Base-by-base conservation (phyloP, 1,140 invertebrate genomes). In the Atopsyche davidsoni region DNA sequence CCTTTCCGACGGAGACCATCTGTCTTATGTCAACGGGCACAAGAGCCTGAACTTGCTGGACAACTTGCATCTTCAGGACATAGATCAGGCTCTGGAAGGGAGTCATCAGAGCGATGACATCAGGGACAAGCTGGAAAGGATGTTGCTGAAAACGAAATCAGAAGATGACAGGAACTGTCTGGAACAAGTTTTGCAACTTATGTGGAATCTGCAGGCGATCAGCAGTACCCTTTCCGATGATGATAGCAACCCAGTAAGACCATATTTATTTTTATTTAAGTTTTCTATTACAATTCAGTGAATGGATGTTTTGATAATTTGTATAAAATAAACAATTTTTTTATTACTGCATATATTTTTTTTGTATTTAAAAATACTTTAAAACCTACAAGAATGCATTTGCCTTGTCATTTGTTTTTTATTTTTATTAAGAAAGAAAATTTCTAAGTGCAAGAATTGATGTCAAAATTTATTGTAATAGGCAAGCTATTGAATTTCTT, bases 191-290 rank as follows among this genome's bases (percentile, higher is more conserved):
- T 55, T 78, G 24, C 71, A 73, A 64, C 64, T 78, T 58, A 63
- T 79, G 40, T 76, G 78, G 52, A 76, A 76, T 57, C 64, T 75
- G 11, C 76, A 79, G 64, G 62, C 76, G 46, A 60, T 77, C 48
- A 73, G 68, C 60, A 72, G 67, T 58, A 70, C 65, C 39, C 65
- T 73, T 53, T 68, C 67, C 55, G 69, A 73, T 64, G 70, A 73
- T 57, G 68, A 72, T 61, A 70, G 63, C 55, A 70, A 64, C 64
- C 65, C 66, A 66, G 71, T 73, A 54, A n/a, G n/a, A n/a, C n/a
- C n/a, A n/a, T n/a, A n/a, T n/a, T n/a, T n/a, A n/a, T n/a, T n/a
- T n/a, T n/a, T n/a, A n/a, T n/a, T n/a, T n/a, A n/a, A n/a, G n/a
- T n/a, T n/a, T n/a, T n/a, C n/a, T n/a, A n/a, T n/a, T n/a, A n/a